These are phyloP conservation scores for Xylocopa sonorina DNA, from an alignment of 1,140 invertebrate species.

Conservation along the genomic window DNA sequence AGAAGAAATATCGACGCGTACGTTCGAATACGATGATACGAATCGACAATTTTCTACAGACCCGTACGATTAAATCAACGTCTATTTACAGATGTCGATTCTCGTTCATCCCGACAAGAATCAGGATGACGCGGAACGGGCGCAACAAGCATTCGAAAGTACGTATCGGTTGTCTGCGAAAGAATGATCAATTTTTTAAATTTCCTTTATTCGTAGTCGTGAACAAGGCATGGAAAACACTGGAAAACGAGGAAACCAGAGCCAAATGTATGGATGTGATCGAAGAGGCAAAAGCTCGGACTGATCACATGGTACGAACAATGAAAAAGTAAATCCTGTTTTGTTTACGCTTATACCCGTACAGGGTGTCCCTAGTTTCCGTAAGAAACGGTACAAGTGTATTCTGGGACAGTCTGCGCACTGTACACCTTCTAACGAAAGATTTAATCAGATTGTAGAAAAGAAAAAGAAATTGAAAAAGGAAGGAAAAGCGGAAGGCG, in stretches of 20 bases:
- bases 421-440: no score
- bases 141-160: conserved; percentile 96
- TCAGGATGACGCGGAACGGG: conserved; percentile 96
- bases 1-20: conserved; percentile 96
- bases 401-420: no score
- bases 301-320: conserved; percentile 92
- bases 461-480: conserved; percentile 97
- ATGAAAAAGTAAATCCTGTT: not conserved
- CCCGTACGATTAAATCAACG: no score
- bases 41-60: no score
- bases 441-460: conserved; percentile 89
- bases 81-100: conserved; percentile 90
- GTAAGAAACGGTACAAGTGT: no score
- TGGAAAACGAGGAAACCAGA: conserved; percentile 97
- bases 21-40: conserved; percentile 68
- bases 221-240: conserved; percentile 97
- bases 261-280: conserved; percentile 98
- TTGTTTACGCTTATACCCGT: no score
- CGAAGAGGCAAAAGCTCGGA: conserved; percentile 97
- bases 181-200: not conserved
- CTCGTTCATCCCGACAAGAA: conserved; percentile 99
- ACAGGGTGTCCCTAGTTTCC: no score
- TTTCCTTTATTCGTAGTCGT: conserved; percentile 85
- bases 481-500: conserved; percentile 89
- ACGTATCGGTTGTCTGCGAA: conserved; percentile 57